Conservation (phyloP, 2,888 invertebrate species). For the Chironomus riparius region DNA sequence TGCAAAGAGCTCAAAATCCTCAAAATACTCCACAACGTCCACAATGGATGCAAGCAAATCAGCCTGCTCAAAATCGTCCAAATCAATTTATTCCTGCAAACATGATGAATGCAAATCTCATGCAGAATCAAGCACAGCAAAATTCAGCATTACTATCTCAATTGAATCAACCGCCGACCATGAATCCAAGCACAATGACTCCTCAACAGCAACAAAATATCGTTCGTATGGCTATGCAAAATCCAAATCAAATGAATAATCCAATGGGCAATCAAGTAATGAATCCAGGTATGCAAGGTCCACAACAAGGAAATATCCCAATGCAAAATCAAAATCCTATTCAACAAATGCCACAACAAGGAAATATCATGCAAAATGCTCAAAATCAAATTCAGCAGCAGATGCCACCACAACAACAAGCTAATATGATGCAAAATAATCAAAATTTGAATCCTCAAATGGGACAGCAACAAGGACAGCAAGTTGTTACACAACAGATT, state of each 20-base stretch:
- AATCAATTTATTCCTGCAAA: conserved; percentile 34
- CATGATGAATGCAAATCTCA: conserved; percentile 27
- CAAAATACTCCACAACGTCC: conserved; percentile 34
- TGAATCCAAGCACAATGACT: conserved; percentile 14
- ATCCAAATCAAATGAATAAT: not conserved
- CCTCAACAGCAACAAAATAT: conserved; percentile 30
- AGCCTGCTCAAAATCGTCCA: conserved; percentile 37
- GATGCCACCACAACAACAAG: not conserved
- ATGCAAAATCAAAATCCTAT: not conserved
- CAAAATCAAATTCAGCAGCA: conserved; percentile 17
- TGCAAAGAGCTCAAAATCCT: conserved; percentile 29
- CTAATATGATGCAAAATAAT: not conserved
- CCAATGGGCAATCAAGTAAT: not conserved
- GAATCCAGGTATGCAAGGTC: too few relatives aligned
- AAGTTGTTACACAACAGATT: not conserved
- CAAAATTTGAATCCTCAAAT: not conserved
- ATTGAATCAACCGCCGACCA: conserved; percentile 37
- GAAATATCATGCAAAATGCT: not conserved
- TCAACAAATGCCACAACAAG: not conserved
- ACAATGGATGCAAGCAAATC: conserved; percentile 35
- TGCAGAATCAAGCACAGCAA: conserved; percentile 29
- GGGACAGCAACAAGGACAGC: not conserved
- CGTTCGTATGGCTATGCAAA: conserved; percentile 26
- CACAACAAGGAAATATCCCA: not conserved
- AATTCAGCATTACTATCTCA: conserved; percentile 53